phyloP scores from a whole-genome alignment of 2,888 invertebrate species.

The Parelbella ahira region DNA sequence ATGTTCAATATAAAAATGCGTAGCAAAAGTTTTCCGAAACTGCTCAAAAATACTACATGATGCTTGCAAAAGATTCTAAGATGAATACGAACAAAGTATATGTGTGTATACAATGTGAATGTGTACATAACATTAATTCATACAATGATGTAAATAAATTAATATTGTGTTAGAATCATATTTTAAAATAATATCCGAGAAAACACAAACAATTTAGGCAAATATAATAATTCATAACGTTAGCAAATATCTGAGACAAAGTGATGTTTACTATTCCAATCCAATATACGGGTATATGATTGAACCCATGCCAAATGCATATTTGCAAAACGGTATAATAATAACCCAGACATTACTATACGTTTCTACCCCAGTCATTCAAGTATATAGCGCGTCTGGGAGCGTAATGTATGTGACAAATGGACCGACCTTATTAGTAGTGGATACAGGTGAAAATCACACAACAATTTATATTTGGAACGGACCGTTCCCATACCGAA shows the following conservation, averaged over 20 bases:
- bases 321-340: slow-evolving; percentile 65
- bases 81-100: too few relatives aligned
- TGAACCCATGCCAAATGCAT: slow-evolving; percentile 67
- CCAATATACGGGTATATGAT: slow-evolving; percentile 50
- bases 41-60: too few relatives aligned
- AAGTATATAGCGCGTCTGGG: slow-evolving; percentile 27
- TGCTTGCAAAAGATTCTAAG: too few relatives aligned
- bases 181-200: slow-evolving; percentile 3
- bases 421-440: slow-evolving; percentile 5
- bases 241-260: slow-evolving; percentile 40
- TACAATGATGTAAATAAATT: too few relatives aligned
- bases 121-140: too few relatives aligned
- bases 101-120: too few relatives aligned
- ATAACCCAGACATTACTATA: slow-evolving; percentile 60
- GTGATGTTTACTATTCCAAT: slow-evolving; percentile 55
- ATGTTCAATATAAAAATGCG: too few relatives aligned
- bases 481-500: not conserved
- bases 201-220: slow-evolving; percentile 25
- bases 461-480: slow-evolving; percentile 12
- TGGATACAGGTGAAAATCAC: slow-evolving; percentile 13
- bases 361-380: slow-evolving; percentile 32
- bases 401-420: slow-evolving; percentile 6
- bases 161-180: too few relatives aligned
- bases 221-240: slow-evolving; percentile 33
- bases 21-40: too few relatives aligned